A percentile compares a stretch with the other conserved stretches of the same genome.
Evolutionary conservation across 2,888 invertebrate genomes (phyloP).

Genomic region (Leucophora obtusa): DNA sequence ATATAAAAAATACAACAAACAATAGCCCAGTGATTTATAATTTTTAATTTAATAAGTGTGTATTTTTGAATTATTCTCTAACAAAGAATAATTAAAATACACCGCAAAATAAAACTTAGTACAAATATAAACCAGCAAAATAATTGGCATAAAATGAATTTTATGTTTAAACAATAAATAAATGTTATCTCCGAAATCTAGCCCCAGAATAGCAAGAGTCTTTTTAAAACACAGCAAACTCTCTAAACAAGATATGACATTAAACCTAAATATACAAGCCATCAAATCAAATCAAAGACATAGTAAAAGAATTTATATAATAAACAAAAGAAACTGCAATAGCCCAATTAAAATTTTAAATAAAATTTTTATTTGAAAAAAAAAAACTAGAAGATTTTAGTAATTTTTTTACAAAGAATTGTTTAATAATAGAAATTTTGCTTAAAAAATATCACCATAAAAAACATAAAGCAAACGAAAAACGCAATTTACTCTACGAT

Average conservation of each 20-base stretch:
- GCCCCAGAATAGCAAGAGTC: not conserved
- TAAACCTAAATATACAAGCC: conserved; percentile 32
- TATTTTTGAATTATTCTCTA: conserved; percentile 61
- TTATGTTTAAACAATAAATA: conserved; percentile 57
- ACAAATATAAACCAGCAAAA: conserved; percentile 58
- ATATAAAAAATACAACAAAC: conserved; percentile 69
- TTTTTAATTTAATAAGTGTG: conserved; percentile 64
- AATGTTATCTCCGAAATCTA: not conserved
- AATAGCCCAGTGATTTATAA: conserved; percentile 70
- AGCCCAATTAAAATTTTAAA: conserved; percentile 57
- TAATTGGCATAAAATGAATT: conserved; percentile 59
- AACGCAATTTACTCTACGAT: conserved; percentile 72
- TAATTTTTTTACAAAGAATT: conserved; percentile 63
- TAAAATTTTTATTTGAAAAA: conserved; percentile 18
- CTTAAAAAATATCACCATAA: conserved; percentile 58
- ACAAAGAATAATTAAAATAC: conserved; percentile 55
- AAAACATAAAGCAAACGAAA: conserved; percentile 74
- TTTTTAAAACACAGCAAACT: not conserved
- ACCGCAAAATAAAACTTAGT: conserved; percentile 59
- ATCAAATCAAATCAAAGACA: conserved; percentile 38
- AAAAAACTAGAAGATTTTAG: not conserved
- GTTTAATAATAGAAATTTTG: conserved; percentile 46
- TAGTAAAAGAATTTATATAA: conserved; percentile 56
- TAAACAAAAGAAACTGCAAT: conserved; percentile 46
- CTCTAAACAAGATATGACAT: conserved; percentile 27